These are phyloP conservation scores for Xiphophorus birchmanni DNA, from an alignment of 2,797 vertebrate genomes.

Conservation along the genomic window DNA sequence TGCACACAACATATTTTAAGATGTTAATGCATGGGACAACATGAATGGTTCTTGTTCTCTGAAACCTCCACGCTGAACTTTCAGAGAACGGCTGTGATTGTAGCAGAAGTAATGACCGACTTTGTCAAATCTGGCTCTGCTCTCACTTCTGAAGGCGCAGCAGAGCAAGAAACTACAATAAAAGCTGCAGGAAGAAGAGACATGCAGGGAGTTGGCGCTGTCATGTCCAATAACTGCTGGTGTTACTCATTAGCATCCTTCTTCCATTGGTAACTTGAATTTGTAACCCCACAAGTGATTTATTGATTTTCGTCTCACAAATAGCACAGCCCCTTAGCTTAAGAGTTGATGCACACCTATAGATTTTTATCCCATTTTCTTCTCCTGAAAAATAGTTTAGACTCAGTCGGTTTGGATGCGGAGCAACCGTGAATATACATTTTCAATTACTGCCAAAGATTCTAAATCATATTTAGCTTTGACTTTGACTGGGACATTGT, in stretches of 20 bases:
- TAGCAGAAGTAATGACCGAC: slow-evolving; percentile 20
- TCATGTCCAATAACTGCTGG: slow-evolving; percentile 23
- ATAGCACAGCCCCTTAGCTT: not conserved
- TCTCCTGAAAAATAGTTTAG: not conserved
- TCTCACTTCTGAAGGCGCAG: slow-evolving; percentile 23
- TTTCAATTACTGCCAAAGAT: not conserved
- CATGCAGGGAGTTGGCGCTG: slow-evolving; percentile 16
- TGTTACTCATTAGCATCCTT: slow-evolving; percentile 28
- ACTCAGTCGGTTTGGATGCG: not conserved
- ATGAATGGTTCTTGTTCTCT: not conserved
- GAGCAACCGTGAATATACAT: not conserved
- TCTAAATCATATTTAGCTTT: not conserved
- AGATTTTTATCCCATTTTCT: not conserved
- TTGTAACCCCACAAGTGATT: not conserved
- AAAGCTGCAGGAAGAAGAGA: slow-evolving; percentile 35
- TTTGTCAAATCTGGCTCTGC: slow-evolving; percentile 31
- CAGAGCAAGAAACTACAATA: slow-evolving; percentile 19
- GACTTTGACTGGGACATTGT: not conserved
- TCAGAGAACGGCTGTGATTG: slow-evolving; percentile 31
- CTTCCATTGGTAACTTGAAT: not conserved
- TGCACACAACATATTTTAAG: not conserved
- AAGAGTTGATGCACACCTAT: not conserved
- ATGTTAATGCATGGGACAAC: not conserved
- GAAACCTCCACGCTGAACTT: not conserved
- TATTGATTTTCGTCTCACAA: not conserved